These are phyloP conservation scores for Scaptodrosophila latifasciaeformis DNA, from an alignment of 2,888 invertebrate species.

Conservation along the genomic window DNA sequence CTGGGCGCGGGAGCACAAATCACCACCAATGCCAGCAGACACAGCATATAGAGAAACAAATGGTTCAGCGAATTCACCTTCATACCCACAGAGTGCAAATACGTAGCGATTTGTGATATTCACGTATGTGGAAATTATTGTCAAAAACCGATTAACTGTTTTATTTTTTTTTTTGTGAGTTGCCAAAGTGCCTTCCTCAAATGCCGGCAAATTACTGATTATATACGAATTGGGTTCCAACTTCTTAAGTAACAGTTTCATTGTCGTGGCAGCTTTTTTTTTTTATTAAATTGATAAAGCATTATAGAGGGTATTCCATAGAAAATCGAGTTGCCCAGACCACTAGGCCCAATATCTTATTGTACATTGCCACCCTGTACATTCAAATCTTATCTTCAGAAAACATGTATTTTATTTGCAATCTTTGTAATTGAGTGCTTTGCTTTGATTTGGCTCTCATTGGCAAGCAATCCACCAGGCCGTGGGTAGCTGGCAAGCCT, in stretches of 20 bases:
- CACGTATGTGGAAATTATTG: too few relatives aligned
- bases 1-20: conserved; percentile 44
- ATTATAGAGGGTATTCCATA: conserved; percentile 32
- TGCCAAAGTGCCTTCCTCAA: too few relatives aligned
- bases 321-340: not conserved
- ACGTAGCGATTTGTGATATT: too few relatives aligned
- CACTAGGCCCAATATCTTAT: not conserved
- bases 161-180: too few relatives aligned
- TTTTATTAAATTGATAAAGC: conserved; percentile 46
- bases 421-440: conserved; percentile 54
- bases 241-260: conserved; percentile 38
- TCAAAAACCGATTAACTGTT: too few relatives aligned
- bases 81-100: too few relatives aligned
- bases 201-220: conserved; percentile 67
- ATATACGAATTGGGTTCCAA: conserved; percentile 43
- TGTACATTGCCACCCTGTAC: conserved; percentile 41
- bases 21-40: conserved; percentile 46
- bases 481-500: too few relatives aligned
- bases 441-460: conserved; percentile 18
- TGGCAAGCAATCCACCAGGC: too few relatives aligned
- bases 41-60: conserved; percentile 39
- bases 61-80: too few relatives aligned
- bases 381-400: conserved; percentile 47
- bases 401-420: conserved; percentile 38
- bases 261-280: conserved; percentile 18